phyloP scores from a whole-genome alignment of 2,797 vertebrate species.

The Distichodus sexfasciatus region DNA sequence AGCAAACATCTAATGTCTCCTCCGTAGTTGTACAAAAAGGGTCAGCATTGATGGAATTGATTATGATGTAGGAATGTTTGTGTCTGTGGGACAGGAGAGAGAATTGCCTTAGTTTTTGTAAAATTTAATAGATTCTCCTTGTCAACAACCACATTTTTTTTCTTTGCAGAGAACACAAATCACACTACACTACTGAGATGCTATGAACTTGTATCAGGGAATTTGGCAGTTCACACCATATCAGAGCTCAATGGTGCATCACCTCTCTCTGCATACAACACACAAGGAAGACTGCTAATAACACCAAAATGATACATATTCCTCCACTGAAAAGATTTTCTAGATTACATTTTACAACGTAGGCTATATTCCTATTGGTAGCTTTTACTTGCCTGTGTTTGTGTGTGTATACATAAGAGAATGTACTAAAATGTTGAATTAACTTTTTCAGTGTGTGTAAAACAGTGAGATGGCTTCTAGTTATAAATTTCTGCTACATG shows the following conservation, averaged over 20 bases:
- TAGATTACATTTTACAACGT: background rate
- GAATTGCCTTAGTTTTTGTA: slow-evolving; percentile 28
- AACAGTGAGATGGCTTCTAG: background rate
- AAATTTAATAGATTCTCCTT: slow-evolving; percentile 34
- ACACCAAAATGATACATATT: slow-evolving; percentile 26
- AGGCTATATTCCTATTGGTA: background rate
- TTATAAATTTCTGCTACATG: slow-evolving; percentile 26
- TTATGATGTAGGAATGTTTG: slow-evolving; percentile 38
- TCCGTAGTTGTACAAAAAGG: slow-evolving; percentile 13
- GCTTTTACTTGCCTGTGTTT: background rate
- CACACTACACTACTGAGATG: slow-evolving; percentile 19
- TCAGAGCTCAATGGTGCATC: slow-evolving; percentile 20
- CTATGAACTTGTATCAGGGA: slow-evolving; percentile 19
- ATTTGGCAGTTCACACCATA: slow-evolving; percentile 16
- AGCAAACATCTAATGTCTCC: slow-evolving; percentile 11
- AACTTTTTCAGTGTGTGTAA: background rate
- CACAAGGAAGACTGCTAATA: slow-evolving; percentile 15
- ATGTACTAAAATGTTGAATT: no score
- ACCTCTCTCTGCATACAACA: slow-evolving; percentile 12
- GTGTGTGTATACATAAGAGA: background rate
- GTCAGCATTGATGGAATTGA: slow-evolving; percentile 29
- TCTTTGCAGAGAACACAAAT: slow-evolving; percentile 13
- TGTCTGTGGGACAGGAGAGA: slow-evolving; percentile 23
- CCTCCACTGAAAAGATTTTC: slow-evolving; percentile 4
- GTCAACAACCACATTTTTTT: slow-evolving; percentile 16